phyloP scores from a whole-genome alignment of 2,888 invertebrate genomes.

The Belgica antarctica region DNA sequence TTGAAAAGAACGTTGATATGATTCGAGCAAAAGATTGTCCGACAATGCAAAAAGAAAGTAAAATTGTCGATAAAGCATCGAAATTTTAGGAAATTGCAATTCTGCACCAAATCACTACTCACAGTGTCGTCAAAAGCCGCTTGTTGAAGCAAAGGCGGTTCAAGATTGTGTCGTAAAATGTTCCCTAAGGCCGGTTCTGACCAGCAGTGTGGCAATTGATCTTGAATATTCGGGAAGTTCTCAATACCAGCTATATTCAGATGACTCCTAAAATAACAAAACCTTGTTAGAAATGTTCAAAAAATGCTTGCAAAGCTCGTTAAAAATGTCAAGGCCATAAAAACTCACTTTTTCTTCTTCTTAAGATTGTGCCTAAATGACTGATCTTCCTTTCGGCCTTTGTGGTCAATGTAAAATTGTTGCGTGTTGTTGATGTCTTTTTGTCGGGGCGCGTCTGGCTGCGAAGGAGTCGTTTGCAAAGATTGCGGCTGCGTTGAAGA shows the following conservation, averaged over 20 bases:
- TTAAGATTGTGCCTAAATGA: constrained; percentile 42
- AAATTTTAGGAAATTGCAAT: too few relatives aligned
- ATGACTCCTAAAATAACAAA: constrained; percentile 56
- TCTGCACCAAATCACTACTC: too few relatives aligned
- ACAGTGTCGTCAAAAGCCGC: constrained; percentile 78
- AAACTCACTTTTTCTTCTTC: constrained; percentile 45
- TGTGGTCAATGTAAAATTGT: constrained; percentile 36
- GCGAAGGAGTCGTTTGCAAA: constrained; percentile 46
- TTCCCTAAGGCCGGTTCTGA: constrained; percentile 68
- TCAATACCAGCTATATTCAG: constrained; percentile 79
- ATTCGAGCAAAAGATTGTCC: too few relatives aligned
- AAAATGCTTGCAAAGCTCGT: background rate
- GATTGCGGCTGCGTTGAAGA: constrained; percentile 41
- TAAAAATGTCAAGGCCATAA: background rate
- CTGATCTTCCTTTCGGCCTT: constrained; percentile 6
- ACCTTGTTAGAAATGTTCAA: constrained; percentile 34
- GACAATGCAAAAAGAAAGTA: too few relatives aligned
- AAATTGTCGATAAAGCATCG: too few relatives aligned
- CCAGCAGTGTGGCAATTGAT: constrained; percentile 70
- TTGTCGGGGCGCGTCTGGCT: constrained; percentile 18
- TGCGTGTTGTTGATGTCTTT: constrained; percentile 26
- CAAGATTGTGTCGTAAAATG: constrained; percentile 62
- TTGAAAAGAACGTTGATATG: too few relatives aligned
- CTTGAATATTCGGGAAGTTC: constrained; percentile 69
- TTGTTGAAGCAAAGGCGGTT: constrained; percentile 79